Conservation (phyloP, 2,888 invertebrate species). For the Urechis unicinctus region DNA sequence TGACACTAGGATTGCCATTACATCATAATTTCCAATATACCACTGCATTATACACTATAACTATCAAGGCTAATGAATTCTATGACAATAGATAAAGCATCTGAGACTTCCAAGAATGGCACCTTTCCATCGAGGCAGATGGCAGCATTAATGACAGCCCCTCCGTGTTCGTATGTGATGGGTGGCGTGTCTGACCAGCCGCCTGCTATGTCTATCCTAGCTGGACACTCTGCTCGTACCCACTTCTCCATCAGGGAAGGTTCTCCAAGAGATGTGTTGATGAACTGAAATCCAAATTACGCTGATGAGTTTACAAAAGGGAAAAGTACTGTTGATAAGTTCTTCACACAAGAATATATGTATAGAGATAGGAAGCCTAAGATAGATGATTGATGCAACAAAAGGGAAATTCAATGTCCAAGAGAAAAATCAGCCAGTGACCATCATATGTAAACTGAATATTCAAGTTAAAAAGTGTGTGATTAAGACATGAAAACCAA, state of each 20-base stretch:
- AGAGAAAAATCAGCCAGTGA: too few species aligned
- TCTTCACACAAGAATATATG: background rate
- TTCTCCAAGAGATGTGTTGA: constrained; percentile 19
- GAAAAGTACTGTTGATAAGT: background rate
- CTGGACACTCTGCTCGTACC: constrained; percentile 53
- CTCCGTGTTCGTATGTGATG: constrained; percentile 56
- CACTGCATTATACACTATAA: background rate
- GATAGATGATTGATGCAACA: background rate
- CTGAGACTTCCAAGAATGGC: background rate
- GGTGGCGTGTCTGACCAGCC: constrained; percentile 60
- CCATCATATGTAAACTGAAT: too few species aligned
- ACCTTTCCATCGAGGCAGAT: constrained; percentile 53
- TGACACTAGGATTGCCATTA: too few species aligned
- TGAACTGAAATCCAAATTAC: constrained; percentile 18
- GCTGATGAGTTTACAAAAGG: background rate
- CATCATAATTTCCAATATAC: too few species aligned
- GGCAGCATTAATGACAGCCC: constrained; percentile 52
- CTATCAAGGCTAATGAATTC: background rate
- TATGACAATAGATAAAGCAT: background rate
- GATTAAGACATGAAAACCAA: too few species aligned
- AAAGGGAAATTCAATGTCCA: too few species aligned
- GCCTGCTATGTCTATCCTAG: constrained; percentile 54
- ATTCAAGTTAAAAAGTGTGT: too few species aligned
- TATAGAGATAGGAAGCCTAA: background rate
- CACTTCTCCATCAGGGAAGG: constrained; percentile 39